phyloP scores from a whole-genome alignment of 53 echinoderm and acorn worm species.

The Antedon mediterranea region DNA sequence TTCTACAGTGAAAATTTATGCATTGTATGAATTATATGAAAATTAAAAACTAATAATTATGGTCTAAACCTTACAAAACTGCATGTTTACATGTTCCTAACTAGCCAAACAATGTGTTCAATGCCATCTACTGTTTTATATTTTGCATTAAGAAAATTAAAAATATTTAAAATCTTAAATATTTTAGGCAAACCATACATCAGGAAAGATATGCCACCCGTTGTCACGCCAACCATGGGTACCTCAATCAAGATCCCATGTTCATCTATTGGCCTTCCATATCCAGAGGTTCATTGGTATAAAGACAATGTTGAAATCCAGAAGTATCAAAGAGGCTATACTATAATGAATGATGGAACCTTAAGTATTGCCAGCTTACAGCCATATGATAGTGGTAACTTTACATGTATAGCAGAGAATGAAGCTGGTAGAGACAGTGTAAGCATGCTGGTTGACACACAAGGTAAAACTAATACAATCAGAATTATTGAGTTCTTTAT shows the following conservation, averaged over 20 bases:
- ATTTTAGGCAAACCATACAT: constrained; percentile 57
- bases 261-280: constrained; percentile 46
- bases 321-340: constrained; percentile 58
- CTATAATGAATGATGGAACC: constrained; percentile 53
- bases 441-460: constrained; percentile 42
- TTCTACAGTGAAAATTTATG: no score
- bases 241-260: constrained; percentile 54
- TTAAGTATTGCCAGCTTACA: constrained; percentile 67
- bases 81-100: no score
- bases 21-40: no score
- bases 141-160: no score
- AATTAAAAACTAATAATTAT: not conserved
- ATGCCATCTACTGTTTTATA: no score
- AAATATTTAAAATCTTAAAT: not conserved
- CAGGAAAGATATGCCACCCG: constrained; percentile 25
- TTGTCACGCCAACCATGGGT: constrained; percentile 36
- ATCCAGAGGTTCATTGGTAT: constrained; percentile 65
- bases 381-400: constrained; percentile 64
- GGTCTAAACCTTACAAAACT: no score
- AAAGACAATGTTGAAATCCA: constrained; percentile 46
- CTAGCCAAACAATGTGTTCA: no score
- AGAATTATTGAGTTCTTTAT: no score
- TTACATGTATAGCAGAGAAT: constrained; percentile 56
- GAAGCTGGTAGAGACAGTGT: constrained; percentile 55
- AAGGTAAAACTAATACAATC: constrained; percentile 30